phyloP scores from a whole-genome alignment of 2,888 invertebrate species.

The Volucella zonaria region DNA sequence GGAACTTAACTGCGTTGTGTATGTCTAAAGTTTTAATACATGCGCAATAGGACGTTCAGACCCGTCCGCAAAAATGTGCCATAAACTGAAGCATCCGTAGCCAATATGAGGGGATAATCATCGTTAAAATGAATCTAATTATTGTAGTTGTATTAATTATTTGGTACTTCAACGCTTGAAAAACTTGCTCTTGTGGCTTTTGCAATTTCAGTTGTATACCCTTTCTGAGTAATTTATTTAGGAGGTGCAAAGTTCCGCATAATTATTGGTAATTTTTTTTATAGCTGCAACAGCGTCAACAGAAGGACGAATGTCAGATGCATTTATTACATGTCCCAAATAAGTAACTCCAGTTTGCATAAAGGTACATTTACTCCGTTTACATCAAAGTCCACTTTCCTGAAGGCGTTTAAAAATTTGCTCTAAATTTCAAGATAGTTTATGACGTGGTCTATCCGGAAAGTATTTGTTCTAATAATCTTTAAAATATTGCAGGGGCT shows the following conservation, averaged over 20 bases:
- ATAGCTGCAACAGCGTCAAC: slow-evolving; percentile 32
- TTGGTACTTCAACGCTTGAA: slow-evolving; percentile 74
- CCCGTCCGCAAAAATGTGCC: slow-evolving; percentile 15
- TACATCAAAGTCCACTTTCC: slow-evolving; percentile 75
- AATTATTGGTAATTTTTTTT: slow-evolving; percentile 24
- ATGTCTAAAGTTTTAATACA: slow-evolving; percentile 34
- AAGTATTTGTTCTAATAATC: slow-evolving; percentile 78
- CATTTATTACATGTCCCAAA: no score
- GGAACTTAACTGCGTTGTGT: slow-evolving; percentile 35
- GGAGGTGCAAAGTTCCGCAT: slow-evolving; percentile 38
- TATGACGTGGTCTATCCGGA: slow-evolving; percentile 69
- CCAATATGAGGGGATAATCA: no score
- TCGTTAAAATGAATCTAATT: slow-evolving; percentile 32
- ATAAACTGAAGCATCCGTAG: no score
- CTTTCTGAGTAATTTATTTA: slow-evolving; percentile 42
- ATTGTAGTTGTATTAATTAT: slow-evolving; percentile 22
- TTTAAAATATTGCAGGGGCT: slow-evolving; percentile 29
- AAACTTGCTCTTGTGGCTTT: slow-evolving; percentile 74
- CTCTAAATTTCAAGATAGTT: slow-evolving; percentile 75
- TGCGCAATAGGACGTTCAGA: slow-evolving; percentile 45
- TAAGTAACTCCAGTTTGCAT: no score
- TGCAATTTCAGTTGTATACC: slow-evolving; percentile 65
- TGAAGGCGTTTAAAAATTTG: slow-evolving; percentile 74
- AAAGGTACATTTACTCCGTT: no score
- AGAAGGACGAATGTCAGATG: no score